Evolutionary conservation across 2,888 invertebrate species (phyloP), one percentile per base, ranked within the genome.

Genomic region (Apodemia arnacis): DNA sequence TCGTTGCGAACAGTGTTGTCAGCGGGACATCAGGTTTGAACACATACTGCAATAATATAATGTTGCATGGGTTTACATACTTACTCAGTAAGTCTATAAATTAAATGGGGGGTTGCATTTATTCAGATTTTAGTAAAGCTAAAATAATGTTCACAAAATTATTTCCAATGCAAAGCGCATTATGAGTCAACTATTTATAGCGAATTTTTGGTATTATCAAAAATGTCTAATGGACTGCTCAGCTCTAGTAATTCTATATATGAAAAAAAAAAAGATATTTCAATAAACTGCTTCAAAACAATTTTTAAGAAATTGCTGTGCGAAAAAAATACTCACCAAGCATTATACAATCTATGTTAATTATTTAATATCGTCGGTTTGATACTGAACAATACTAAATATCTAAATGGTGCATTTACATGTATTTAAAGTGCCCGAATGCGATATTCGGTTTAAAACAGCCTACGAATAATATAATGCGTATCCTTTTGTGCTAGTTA

Each of bases 1-100:
- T 83, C 85, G 90, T 90, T 97, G 97, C 95, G 96, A 96, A 91
- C 92, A 91, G 93, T 97, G 97, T 96, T 82, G 95, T 75, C 96
- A 97, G 93, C 95, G 93, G 75, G 95, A 96, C 89, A 80, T 95
- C 94, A 97, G 97, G 97, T 97, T 97, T 96, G 97, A 93, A 93
- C 74, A 83, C 73, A 75, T 77, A 83, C 74, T 69, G 80, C 72
- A 80, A 80, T 85, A 59, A 54, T 78, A 80, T 72, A 85, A 69
- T 80, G 77, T 85, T 86, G 79, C 75, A 83, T 70, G 85, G 78
- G 77, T 80, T 77, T 82, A 74, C 66, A 70, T 15, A 74, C 41
- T 49, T 44, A 34, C 6, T 80, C 1, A 34, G 31, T 77, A 75
- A 49, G 38, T 80, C 72, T 59, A 6, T 73, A 72, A 31, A 31